Evolutionary conservation across 1,140 invertebrate species (phyloP).

Genomic region (Hermatobates lingyangjiaoensis): DNA sequence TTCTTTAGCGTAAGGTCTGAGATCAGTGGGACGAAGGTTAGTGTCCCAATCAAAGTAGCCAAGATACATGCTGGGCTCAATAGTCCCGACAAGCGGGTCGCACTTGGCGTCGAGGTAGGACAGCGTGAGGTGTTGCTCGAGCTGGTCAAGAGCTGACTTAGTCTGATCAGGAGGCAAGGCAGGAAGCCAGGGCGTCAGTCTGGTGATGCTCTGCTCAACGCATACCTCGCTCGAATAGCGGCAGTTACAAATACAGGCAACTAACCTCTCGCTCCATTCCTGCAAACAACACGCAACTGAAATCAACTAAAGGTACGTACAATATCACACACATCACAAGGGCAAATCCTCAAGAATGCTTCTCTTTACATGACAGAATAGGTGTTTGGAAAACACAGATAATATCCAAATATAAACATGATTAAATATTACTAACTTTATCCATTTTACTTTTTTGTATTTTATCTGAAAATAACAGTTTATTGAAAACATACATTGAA

Average conservation of each 20-base stretch:
- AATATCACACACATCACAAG: no score
- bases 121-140: constrained; percentile 52
- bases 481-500: no score
- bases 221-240: constrained; percentile 61
- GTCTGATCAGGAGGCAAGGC: constrained; percentile 42
- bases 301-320: no score
- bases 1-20: constrained; percentile 80
- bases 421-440: no score
- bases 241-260: constrained; percentile 79
- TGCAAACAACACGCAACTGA: no score
- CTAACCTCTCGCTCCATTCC: constrained; percentile 56
- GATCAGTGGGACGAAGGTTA: constrained; percentile 47
- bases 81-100: constrained; percentile 78
- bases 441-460: no score
- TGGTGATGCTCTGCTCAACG: constrained; percentile 21
- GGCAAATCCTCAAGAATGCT: no score
- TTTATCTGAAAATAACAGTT: no score
- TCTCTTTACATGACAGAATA: no score
- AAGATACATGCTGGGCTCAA: constrained; percentile 88
- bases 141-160: constrained; percentile 35
- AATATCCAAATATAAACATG: no score
- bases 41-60: constrained; percentile 72
- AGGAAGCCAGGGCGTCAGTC: constrained; percentile 51
- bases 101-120: constrained; percentile 81
- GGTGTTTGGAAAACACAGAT: no score